These are phyloP conservation scores for Onychomys torridus DNA, from an alignment of 2,797 vertebrate species.

Conservation along the genomic window DNA sequence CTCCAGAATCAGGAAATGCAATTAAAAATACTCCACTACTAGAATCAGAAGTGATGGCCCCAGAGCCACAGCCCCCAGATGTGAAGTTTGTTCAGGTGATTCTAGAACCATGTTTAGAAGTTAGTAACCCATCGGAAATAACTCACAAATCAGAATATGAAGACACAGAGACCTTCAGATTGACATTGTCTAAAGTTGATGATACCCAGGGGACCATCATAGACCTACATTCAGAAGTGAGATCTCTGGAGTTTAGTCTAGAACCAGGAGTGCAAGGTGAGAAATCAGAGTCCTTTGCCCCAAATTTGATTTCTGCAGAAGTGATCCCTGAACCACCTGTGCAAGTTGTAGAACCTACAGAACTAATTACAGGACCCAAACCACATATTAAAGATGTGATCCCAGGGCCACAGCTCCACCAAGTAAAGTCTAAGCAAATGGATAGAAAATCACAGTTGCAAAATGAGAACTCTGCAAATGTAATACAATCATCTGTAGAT, in stretches of 20 bases:
- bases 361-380: too few species aligned
- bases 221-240: slow-evolving; percentile 28
- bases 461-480: background rate
- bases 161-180: slow-evolving; percentile 17
- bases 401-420: slow-evolving; percentile 40
- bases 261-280: background rate
- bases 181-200: slow-evolving; percentile 7
- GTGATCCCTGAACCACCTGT: too few species aligned
- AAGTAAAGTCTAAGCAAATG: background rate
- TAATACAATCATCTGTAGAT: slow-evolving; percentile 47
- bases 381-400: background rate
- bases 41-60: slow-evolving; percentile 26
- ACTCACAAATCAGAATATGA: background rate
- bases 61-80: slow-evolving; percentile 5
- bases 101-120: slow-evolving; percentile 7
- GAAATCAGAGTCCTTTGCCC: slow-evolving; percentile 5
- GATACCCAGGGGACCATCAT: background rate
- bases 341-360: too few species aligned
- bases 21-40: slow-evolving; percentile 45
- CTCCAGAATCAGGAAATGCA: background rate
- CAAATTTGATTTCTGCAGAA: background rate
- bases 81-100: background rate
- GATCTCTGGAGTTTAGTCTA: slow-evolving; percentile 19
- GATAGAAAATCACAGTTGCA: slow-evolving; percentile 36
- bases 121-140: slow-evolving; percentile 21